A percentile compares a stretch with the other conserved stretches of the same genome.
phyloP scores from a whole-genome alignment of 2,888 invertebrate genomes.

The Dexiosoma caninum region DNA sequence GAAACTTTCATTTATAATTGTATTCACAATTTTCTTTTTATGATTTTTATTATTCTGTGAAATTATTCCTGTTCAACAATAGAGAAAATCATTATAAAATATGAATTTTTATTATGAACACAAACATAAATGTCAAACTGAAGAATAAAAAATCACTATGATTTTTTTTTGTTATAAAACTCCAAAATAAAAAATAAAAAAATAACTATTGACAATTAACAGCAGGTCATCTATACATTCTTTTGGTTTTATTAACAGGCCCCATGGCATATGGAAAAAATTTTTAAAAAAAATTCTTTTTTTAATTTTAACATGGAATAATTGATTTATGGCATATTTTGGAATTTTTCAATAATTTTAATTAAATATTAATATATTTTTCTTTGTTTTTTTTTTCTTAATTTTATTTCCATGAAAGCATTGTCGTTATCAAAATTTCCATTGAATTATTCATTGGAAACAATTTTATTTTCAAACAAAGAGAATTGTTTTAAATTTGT shows the following conservation, averaged over 20 bases:
- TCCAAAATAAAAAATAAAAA: too few species aligned
- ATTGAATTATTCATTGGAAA: neutral
- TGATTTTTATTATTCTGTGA: neutral
- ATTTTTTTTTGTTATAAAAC: neutral
- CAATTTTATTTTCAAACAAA: neutral
- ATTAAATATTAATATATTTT: neutral
- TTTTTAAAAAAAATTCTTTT: conserved; percentile 1
- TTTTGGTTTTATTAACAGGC: neutral
- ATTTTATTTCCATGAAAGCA: neutral
- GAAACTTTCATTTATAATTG: conserved; percentile 18
- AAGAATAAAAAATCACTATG: neutral
- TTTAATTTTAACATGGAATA: neutral
- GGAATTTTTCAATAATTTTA: neutral
- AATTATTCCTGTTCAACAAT: conserved; percentile 32
- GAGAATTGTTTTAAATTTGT: conserved; percentile 24
- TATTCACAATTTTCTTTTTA: conserved; percentile 4
- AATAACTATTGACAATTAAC: conserved; percentile 58
- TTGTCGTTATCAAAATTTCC: neutral
- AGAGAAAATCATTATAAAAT: conserved; percentile 48
- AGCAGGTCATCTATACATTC: conserved; percentile 43
- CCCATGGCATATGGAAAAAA: neutral
- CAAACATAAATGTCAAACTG: conserved; percentile 26
- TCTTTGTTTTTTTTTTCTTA: neutral
- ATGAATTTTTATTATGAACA: conserved; percentile 43
- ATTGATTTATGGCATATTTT: conserved; percentile 37